Conservation (phyloP, 1,140 invertebrate species). For the Papilio dardanus region DNA sequence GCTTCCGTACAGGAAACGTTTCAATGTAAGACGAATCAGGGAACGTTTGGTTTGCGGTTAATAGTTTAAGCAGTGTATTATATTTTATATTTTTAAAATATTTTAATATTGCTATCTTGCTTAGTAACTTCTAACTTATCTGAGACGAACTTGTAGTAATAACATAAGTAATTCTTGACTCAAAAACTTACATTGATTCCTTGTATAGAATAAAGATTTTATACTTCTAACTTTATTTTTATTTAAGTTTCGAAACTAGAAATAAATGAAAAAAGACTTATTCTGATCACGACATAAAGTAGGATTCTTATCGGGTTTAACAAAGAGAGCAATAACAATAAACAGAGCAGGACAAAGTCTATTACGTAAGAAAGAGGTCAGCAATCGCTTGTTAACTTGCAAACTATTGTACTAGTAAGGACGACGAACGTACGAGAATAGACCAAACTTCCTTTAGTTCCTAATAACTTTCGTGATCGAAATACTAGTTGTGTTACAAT, state of each 20-base stretch:
- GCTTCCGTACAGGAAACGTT: conserved; percentile 5
- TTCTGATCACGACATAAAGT: neutral
- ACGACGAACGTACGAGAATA: conserved; percentile 13
- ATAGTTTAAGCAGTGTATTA: neutral
- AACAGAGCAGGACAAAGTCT: conserved; percentile 18
- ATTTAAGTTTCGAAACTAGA: neutral
- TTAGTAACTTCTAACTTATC: no score
- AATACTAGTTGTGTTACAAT: neutral
- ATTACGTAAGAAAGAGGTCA: conserved; percentile 25
- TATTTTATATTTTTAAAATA: neutral
- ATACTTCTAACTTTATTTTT: neutral
- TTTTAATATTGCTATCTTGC: no score
- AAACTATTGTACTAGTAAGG: conserved; percentile 7
- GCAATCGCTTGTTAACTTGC: conserved; percentile 9
- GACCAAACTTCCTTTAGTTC: conserved; percentile 22
- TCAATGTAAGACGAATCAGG: neutral
- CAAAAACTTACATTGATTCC: neutral
- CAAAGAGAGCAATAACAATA: conserved; percentile 13
- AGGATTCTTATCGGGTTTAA: neutral
- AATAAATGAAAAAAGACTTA: neutral
- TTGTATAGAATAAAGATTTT: neutral
- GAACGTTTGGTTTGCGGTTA: neutral
- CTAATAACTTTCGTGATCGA: conserved; percentile 10
- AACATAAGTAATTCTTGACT: no score
- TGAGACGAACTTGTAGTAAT: no score